Evolutionary conservation across 2,888 invertebrate genomes (phyloP), one percentile per base, ranked within the genome.

Genomic region (Latrodectus elegans): DNA sequence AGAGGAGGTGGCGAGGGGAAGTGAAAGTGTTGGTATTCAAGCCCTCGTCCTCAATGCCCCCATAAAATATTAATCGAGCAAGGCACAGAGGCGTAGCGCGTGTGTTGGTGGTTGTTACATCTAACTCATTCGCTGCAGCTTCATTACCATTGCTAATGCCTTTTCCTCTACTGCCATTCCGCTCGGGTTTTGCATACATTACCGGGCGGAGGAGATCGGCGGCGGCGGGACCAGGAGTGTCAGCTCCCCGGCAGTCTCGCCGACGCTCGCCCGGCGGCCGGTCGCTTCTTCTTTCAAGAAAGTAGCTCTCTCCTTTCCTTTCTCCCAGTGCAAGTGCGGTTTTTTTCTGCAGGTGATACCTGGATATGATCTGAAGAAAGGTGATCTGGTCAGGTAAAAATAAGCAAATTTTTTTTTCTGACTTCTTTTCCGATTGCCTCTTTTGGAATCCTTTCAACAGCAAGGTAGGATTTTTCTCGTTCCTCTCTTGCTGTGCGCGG

Each of bases 101-200:
- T 65, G 80, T 80, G 81, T 12, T 74, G 76, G 81, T 76, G 79
- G 79, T 81, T 87, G 86, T 87, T 87, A 87, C 86, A 87, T 81
- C 86, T 87, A 87, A 87, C 86, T 87, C 86, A 81, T 81, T 87
- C 85, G 85, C 85, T 75, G 75, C 72, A 76, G 81, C 86, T 87
- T 87, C 86, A 87, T 87, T 87, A 87, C 86, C 86, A 87, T 87
- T 87, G 86, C 86, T 87, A 87, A 87, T 87, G 86, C 86, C 75
- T 73, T 86, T 86, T 86, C 86, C 86, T 76, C 72, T 86, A 81
- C 81, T 81, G 73, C 81, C 55, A 71, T 81, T 76, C 75, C 81
- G 75, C 77, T 53, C 72, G 80, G 86, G 81, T 87, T 87, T 87
- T 81, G 81, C 81, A 81, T 81, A 81, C 65, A 81, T 87, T 81